Evolutionary conservation across 2,797 vertebrate genomes (phyloP).

Genomic region (Chloroceryle inda): DNA sequence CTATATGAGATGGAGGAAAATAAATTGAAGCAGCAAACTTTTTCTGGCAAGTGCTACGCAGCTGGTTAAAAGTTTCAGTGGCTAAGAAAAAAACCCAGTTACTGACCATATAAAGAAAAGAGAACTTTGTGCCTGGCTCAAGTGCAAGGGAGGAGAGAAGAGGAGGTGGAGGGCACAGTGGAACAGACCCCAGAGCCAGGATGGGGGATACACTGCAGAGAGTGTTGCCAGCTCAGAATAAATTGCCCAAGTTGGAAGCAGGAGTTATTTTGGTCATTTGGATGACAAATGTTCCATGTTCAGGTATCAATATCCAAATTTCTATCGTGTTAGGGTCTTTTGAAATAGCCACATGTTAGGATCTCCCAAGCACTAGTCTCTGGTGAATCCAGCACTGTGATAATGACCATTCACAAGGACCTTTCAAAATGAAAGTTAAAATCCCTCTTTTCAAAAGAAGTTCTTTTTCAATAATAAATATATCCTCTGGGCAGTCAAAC

Average conservation of each 20-base stretch:
- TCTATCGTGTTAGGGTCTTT: neutral
- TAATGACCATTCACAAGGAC: neutral
- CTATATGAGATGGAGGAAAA: neutral
- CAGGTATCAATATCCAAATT: neutral
- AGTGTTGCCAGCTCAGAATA: neutral
- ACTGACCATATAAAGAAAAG: conserved; percentile 25
- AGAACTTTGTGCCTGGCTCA: neutral
- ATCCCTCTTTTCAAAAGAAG: neutral
- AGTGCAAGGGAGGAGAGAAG: neutral
- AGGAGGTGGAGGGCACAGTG: neutral
- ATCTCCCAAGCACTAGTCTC: neutral
- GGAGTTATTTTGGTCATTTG: neutral
- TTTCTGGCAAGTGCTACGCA: neutral
- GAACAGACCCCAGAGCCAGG: neutral
- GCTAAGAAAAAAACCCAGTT: neutral
- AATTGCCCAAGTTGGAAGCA: neutral
- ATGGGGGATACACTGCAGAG: neutral
- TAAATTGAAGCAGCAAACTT: conserved; percentile 3
- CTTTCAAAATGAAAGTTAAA: neutral
- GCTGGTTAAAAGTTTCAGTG: neutral
- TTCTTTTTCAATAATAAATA: neutral
- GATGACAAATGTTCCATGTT: neutral
- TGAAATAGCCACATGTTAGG: neutral
- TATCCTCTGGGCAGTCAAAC: neutral
- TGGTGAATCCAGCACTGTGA: neutral